A percentile compares a stretch with the other conserved stretches of the same genome.
phyloP scores from a whole-genome alignment of 1,140 invertebrate species.

The Varroa destructor region DNA sequence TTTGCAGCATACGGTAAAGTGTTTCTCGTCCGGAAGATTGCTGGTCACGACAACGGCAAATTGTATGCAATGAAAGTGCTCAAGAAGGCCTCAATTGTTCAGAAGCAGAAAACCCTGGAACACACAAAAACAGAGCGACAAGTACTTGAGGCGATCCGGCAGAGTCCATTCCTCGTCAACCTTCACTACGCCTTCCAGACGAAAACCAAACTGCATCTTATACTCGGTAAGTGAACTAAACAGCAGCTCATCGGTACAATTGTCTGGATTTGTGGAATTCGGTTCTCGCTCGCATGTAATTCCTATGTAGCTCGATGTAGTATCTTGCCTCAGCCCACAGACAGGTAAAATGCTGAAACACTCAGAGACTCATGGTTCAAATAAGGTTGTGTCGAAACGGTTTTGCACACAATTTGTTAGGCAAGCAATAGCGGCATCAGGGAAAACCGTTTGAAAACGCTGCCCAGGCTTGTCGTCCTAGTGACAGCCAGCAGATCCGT shows the following conservation, averaged over 20 bases:
- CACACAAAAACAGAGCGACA: constrained; percentile 78
- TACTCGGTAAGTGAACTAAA: constrained; percentile 57
- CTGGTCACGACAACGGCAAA: constrained; percentile 57
- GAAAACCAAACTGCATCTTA: constrained; percentile 74
- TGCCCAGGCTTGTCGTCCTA: no score
- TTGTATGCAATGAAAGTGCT: constrained; percentile 90
- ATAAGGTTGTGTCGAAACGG: no score
- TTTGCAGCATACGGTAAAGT: constrained; percentile 83
- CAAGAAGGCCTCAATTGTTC: constrained; percentile 73
- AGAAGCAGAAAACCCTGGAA: constrained; percentile 82
- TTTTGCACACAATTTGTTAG: no score
- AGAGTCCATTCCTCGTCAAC: constrained; percentile 78
- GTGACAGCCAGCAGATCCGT: no score
- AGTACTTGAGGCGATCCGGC: constrained; percentile 71
- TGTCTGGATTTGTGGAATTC: no score
- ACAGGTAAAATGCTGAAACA: no score
- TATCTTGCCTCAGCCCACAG: no score
- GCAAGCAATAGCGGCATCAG: no score
- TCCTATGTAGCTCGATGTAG: no score
- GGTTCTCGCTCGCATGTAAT: no score
- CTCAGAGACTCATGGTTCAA: no score
- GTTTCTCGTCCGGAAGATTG: constrained; percentile 69
- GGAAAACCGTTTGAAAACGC: no score
- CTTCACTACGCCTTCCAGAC: constrained; percentile 89
- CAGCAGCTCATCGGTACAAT: neutral